Conservation (phyloP, 2,113 vertebrate species). For the Myodes glareolus region DNA sequence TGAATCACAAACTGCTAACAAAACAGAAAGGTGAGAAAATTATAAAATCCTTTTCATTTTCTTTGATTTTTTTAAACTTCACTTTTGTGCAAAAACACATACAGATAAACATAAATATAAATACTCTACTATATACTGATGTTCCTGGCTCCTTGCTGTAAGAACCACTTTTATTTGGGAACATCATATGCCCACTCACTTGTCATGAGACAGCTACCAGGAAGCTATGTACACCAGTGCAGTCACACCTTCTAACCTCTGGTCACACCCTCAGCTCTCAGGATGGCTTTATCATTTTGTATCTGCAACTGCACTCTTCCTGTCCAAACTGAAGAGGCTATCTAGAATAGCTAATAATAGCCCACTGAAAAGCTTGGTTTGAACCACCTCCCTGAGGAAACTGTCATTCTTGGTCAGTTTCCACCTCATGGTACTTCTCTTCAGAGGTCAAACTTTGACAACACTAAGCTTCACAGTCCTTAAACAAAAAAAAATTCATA, state of each 20-base stretch:
- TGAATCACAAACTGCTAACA: not conserved
- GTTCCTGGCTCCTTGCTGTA: not conserved
- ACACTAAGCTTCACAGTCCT: not conserved
- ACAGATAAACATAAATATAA: not conserved
- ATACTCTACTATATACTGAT: not conserved
- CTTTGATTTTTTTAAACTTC: not conserved
- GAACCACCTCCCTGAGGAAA: not conserved
- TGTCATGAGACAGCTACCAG: not conserved
- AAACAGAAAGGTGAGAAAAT: not conserved
- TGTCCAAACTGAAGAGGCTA: not conserved
- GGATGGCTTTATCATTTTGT: not conserved
- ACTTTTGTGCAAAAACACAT: not conserved
- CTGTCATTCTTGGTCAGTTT: not conserved
- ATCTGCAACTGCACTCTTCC: not conserved
- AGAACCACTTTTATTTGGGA: not conserved
- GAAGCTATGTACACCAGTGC: not conserved
- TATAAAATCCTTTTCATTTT: not conserved
- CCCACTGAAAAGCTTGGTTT: not conserved
- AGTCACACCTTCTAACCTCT: not conserved
- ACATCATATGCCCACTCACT: not conserved
- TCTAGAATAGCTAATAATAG: not conserved
- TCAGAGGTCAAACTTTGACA: not conserved
- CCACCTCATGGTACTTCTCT: not conserved
- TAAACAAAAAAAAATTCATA: not conserved
- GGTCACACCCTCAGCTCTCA: slow-evolving; percentile 9